Evolutionary conservation across 1,140 invertebrate species (phyloP), one percentile per base, ranked within the genome.

Genomic region (Drosophila equinoxialis): DNA sequence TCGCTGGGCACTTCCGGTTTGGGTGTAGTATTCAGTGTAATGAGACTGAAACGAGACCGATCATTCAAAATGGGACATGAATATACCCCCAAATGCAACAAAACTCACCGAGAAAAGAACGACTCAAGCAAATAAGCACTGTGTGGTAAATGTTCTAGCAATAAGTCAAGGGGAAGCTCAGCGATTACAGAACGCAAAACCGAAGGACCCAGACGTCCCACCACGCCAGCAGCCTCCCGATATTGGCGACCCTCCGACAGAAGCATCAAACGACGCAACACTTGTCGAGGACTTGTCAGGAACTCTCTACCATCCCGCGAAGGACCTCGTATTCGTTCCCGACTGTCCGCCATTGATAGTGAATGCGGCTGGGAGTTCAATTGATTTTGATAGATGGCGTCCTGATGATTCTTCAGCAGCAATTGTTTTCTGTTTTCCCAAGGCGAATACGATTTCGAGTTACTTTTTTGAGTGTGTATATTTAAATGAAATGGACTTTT

Each of bases 111-210:
- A 68, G 95, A 95, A 82, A 97, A 96, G 0, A 98, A 93, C 0
- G 97, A 96, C 91, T 98, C 97, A 54, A 98, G 92, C 42, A 98
- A 93, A 71, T 96, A 95, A 1, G 98, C 94, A 58, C 96, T 97
- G 90, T 97, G 95, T 2, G 97, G 97, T 92, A 98, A 93, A 3
- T 96, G 95, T 77, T 98, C 97, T 26, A 98, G 95, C 76, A 98
- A 94, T 74, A 97, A 93, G 89, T 98, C 97, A 17, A 98, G 93
- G 0, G 97, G 97, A 65, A 98, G 93, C 71, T 98, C 97, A 0
- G 94, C 92, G 0, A 95, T 94, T 13, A 97, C 95, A 6, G 94
- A 94, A 64, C 94, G 94, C 69, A 98, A 93, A 1, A 96, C 96
- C 1, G 94, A 95, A 39, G 94, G 94, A 13, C 96, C 96, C 6